These are phyloP conservation scores for Strix aluco DNA, from an alignment of 2,113 vertebrate genomes.

Conservation along the genomic window DNA sequence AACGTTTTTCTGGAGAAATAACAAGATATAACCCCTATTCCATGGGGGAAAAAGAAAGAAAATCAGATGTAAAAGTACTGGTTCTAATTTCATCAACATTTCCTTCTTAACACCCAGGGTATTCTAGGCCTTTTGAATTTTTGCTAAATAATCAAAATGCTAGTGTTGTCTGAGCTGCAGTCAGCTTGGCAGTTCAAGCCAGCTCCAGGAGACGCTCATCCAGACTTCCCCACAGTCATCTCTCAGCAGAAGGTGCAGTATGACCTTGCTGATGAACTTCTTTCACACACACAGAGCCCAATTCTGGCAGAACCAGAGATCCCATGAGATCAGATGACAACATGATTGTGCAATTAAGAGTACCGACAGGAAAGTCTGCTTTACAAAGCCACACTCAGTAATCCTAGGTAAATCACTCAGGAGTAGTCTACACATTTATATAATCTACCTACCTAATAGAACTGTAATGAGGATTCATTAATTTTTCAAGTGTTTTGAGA, in stretches of 20 bases:
- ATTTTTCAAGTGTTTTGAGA: conserved; percentile 12
- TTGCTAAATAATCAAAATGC: background rate
- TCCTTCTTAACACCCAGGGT: background rate
- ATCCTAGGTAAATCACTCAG: background rate
- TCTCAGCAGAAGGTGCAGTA: background rate
- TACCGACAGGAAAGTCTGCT: background rate
- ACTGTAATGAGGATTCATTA: background rate
- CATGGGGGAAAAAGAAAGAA: background rate
- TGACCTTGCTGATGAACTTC: background rate
- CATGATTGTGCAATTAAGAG: background rate
- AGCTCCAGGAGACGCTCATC: background rate
- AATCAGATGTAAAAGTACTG: background rate
- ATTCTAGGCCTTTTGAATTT: background rate
- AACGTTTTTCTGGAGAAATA: background rate
- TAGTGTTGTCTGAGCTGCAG: background rate
- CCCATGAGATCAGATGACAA: background rate
- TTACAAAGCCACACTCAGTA: background rate
- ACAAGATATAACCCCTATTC: background rate
- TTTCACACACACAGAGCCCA: rapidly evolving
- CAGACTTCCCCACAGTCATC: background rate
- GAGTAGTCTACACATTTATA: background rate
- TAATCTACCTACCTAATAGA: background rate
- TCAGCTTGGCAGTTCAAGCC: background rate
- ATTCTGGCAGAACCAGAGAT: background rate
- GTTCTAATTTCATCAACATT: background rate